Evolutionary conservation across 1,140 invertebrate genomes (phyloP).

Genomic region (Drosophila ogumai): DNA sequence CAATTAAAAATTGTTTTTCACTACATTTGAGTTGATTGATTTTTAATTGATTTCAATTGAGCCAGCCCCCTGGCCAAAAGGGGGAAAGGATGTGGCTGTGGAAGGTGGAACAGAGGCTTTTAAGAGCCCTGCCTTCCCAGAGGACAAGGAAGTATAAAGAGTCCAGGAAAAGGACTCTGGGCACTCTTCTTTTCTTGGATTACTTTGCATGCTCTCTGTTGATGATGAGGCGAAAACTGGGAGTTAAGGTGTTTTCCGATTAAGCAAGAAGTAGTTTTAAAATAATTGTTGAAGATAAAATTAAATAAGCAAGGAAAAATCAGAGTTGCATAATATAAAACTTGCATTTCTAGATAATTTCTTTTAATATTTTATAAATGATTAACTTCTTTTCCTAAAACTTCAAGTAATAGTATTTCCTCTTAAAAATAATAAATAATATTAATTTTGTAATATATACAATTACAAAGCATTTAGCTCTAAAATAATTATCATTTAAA

Average conservation of each 20-base stretch:
- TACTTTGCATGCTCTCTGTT: slow-evolving; percentile 23
- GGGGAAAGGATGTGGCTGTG: neutral
- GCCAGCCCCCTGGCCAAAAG: slow-evolving; percentile 35
- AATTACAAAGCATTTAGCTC: neutral
- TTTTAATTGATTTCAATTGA: slow-evolving; percentile 83
- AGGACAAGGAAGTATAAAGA: slow-evolving; percentile 41
- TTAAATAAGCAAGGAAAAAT: neutral
- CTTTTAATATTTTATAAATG: neutral
- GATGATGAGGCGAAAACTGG: neutral
- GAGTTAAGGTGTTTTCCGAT: neutral
- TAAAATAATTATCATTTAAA: too few relatives aligned
- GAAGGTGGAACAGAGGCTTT: slow-evolving; percentile 49
- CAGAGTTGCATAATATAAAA: neutral
- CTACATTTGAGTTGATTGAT: slow-evolving; percentile 83
- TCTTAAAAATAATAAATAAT: neutral
- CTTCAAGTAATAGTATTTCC: too few relatives aligned
- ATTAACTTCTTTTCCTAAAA: too few relatives aligned
- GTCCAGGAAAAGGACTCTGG: slow-evolving; percentile 1
- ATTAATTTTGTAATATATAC: too few relatives aligned
- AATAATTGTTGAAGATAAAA: neutral
- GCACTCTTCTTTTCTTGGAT: slow-evolving; percentile 4
- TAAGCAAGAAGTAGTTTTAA: neutral
- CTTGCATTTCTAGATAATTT: neutral
- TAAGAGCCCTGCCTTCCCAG: slow-evolving; percentile 33
- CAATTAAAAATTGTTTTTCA: slow-evolving; percentile 83